Percentiles rank a stretch among this genome's conserved stretches.
Evolutionary conservation across 2,113 vertebrate species (phyloP).

Genomic region (Prietella phreatophila): DNA sequence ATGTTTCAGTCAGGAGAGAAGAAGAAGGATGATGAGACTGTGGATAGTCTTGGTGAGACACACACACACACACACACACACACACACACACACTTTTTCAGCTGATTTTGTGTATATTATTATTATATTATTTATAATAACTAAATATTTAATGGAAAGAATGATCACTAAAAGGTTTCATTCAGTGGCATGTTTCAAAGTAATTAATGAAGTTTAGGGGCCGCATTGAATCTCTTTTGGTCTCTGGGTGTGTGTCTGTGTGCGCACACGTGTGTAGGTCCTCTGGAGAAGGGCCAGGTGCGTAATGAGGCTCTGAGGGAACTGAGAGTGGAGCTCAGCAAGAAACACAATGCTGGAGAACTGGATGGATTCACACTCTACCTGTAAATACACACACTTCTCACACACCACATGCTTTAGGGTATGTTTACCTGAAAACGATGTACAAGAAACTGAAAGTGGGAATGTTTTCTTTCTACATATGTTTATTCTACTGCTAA

Average conservation of each 20-base stretch:
- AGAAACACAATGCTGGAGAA: constrained; percentile 90
- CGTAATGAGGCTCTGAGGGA: constrained; percentile 94
- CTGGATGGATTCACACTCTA: constrained; percentile 96
- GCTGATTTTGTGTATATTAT: neutral
- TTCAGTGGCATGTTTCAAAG: neutral
- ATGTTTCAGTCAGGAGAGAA: constrained; percentile 90
- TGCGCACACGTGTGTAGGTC: constrained; percentile 71
- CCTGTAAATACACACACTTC: constrained; percentile 69
- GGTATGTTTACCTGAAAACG: too few species aligned
- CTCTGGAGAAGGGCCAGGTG: constrained; percentile 95
- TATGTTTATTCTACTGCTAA: neutral
- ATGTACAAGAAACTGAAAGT: too few species aligned
- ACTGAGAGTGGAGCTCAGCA: constrained; percentile 93
- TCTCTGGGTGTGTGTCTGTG: neutral
- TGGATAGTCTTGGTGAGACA: constrained; percentile 92
- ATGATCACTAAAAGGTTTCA: neutral
- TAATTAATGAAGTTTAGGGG: neutral
- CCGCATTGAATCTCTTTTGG: neutral
- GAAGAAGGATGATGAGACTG: constrained; percentile 98
- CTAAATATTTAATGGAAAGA: neutral
- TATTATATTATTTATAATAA: neutral
- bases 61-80: neutral
- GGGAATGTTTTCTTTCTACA: neutral
- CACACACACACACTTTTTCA: neutral
- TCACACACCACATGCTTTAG: neutral